Conservation (phyloP, 2,797 vertebrate genomes). For the Ctenosaura bakeri region DNA sequence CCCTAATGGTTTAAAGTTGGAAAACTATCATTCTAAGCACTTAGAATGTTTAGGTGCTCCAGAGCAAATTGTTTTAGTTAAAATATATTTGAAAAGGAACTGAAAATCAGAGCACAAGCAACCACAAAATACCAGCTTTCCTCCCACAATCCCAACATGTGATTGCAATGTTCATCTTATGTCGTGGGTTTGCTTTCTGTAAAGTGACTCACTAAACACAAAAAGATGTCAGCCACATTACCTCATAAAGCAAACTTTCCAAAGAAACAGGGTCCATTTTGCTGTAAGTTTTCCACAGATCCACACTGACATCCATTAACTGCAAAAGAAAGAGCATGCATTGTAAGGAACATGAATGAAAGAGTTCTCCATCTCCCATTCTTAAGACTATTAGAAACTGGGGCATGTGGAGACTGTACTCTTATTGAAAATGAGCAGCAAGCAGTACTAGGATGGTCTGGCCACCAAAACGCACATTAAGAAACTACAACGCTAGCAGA, state of each 20-base stretch:
- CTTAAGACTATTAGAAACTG: not conserved
- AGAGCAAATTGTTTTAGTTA: not conserved
- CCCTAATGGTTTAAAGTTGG: not conserved
- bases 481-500: not conserved
- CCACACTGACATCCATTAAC: conserved; percentile 94
- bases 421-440: not conserved
- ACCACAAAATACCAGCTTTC: not conserved
- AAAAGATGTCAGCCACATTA: conserved; percentile 69
- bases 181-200: not conserved
- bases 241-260: conserved; percentile 90
- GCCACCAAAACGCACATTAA: not conserved
- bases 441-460: not conserved
- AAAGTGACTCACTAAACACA: not conserved
- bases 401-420: not conserved
- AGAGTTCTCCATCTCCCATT: not conserved
- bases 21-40: not conserved
- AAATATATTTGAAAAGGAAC: not conserved
- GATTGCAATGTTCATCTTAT: not conserved
- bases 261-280: conserved; percentile 92
- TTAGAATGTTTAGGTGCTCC: not conserved
- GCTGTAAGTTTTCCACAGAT: conserved; percentile 92
- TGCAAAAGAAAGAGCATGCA: conserved; percentile 71
- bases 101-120: not conserved
- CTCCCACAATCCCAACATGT: too few species aligned
- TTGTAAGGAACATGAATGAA: not conserved